Base-by-base conservation (phyloP, 2,888 invertebrate genomes). In the Macaria liturata region DNA sequence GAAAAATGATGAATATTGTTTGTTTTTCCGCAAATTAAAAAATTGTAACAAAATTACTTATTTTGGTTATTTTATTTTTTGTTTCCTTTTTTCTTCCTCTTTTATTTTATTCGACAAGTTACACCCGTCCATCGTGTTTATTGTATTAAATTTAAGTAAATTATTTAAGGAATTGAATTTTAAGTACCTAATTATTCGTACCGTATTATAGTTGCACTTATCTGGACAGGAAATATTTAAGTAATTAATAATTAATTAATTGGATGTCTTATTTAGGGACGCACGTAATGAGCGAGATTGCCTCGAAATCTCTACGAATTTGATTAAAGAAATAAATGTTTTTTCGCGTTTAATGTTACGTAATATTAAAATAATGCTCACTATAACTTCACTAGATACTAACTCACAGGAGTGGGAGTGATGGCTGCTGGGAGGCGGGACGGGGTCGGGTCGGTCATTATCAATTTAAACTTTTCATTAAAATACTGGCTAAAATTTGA, bases 1-100 rank as follows among this genome's bases (percentile, higher is more conserved):
- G 81, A 81, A 81, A 83, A 71, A 72, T 75, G 84, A 83, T 84
- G 84, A 87, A 91, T 90, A 92, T 92, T 92, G 91, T 92, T 92
- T 92, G 92, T 92, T 92, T 92, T 91, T 92, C 91, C 87, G 90
- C 90, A 83, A 92, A 92, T 91, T 92, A 91, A 92, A 92, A 88
- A 88, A 85, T 75, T 88, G 88, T 91, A 92, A 90, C 88, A 88
- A 91, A 91, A 88, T 86, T 80, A 76, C 4, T 83, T 74, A 80
- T 83, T 82, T 81, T 82, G 80, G 86, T 84, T 81, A 81, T 86
- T 82, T 76, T 80, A 80, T 83, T 81, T 76, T 79, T 75, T 70
- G 67, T 69, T 75, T 72, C 70, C 67, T 73, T 64, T 69, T 61
- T 70, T 72, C 62, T 64, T 67, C 67, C 70, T 71, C 68, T 74